These are phyloP conservation scores for Ceriagrion tenellum DNA, from an alignment of 2,888 invertebrate genomes.

Conservation along the genomic window DNA sequence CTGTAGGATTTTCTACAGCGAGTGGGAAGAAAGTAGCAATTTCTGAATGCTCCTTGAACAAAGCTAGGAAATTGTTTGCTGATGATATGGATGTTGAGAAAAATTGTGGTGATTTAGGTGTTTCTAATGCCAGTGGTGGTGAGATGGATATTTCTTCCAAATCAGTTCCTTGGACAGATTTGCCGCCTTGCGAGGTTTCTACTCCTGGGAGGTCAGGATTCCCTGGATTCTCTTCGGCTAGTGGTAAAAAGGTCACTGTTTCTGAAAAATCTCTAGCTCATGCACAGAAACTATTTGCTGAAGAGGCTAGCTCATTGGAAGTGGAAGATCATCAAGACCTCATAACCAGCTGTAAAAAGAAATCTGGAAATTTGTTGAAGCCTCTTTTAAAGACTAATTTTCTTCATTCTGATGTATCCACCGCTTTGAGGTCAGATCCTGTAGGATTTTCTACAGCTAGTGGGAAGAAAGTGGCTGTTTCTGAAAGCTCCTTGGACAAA, in stretches of 20 bases:
- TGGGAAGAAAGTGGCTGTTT: conserved; percentile 73
- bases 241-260: conserved; percentile 72
- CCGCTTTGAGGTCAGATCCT: background rate
- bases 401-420: background rate
- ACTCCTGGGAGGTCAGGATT: background rate
- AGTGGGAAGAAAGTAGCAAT: conserved; percentile 73
- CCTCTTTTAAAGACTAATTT: conserved; percentile 76
- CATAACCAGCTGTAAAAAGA: conserved; percentile 72
- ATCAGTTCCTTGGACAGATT: conserved; percentile 68
- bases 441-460: conserved; percentile 75
- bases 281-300: conserved; percentile 46
- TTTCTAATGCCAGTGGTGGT: conserved; percentile 75
- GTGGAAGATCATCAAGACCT: conserved; percentile 72
- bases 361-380: too few relatives aligned
- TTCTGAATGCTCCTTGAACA: conserved; percentile 72
- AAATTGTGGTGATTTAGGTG: conserved; percentile 3
- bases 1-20: conserved; percentile 76
- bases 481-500: conserved; percentile 72
- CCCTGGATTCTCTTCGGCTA: conserved; percentile 72
- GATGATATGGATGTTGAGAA: conserved; percentile 37
- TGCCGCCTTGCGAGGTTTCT: background rate
- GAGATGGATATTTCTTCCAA: conserved; percentile 72
- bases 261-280: conserved; percentile 71
- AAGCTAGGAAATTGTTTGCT: conserved; percentile 70
- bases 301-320: background rate